Conservation (phyloP, 2,113 vertebrate genomes). For the Hippocampus abdominalis region DNA sequence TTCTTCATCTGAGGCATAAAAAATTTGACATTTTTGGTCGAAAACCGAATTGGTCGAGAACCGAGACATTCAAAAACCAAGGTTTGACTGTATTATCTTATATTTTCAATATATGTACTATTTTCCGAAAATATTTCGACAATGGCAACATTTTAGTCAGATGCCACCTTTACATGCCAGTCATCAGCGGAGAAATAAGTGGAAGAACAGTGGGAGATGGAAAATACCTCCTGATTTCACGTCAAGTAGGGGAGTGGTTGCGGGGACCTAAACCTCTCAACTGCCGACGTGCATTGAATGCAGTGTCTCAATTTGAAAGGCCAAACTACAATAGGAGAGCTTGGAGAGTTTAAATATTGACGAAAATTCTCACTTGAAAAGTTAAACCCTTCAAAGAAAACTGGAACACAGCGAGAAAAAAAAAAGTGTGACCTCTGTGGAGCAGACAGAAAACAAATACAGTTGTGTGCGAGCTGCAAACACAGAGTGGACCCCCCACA, state of each 20-base stretch:
- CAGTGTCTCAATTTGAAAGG: neutral
- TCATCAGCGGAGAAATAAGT: neutral
- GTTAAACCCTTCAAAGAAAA: neutral
- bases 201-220: neutral
- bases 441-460: constrained; percentile 3
- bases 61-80: too few species aligned
- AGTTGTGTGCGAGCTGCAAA: constrained; percentile 18
- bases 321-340: neutral
- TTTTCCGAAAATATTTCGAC: too few species aligned
- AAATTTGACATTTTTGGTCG: too few species aligned
- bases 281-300: neutral
- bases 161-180: neutral
- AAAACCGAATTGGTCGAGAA: too few species aligned
- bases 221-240: neutral
- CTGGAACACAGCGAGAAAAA: neutral
- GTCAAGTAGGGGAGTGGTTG: too few species aligned
- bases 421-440: neutral
- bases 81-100: too few species aligned
- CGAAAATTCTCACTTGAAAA: neutral
- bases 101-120: too few species aligned
- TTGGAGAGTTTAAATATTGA: neutral
- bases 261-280: neutral
- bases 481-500: neutral
- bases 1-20: too few species aligned
- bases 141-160: neutral